A percentile compares a stretch with the other conserved stretches of the same genome.
phyloP scores from a whole-genome alignment of 2,113 vertebrate genomes.

The Plotosus lineatus region DNA sequence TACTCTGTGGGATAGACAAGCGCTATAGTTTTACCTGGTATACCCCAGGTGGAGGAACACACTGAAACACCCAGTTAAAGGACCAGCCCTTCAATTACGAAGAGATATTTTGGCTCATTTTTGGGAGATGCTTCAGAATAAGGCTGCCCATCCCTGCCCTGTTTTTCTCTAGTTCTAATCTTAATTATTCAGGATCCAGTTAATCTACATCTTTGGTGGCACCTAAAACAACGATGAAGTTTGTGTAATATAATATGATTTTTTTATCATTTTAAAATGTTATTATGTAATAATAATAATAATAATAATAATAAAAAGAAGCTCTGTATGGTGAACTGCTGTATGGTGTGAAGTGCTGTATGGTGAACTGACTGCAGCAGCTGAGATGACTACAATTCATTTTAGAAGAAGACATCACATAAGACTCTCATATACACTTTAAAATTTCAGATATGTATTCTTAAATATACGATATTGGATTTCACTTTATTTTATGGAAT shows the following conservation, averaged over 20 bases:
- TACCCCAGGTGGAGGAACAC: neutral
- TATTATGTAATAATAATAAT: neutral
- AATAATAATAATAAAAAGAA: no score
- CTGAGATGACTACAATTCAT: no score
- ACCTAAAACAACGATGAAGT: neutral
- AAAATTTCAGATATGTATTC: neutral
- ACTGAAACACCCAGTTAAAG: neutral
- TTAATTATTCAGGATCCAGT: neutral
- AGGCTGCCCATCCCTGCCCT: neutral
- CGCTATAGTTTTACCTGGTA: slow-evolving; percentile 59
- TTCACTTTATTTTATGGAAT: neutral
- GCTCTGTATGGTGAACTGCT: neutral
- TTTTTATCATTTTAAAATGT: no score
- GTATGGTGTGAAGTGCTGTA: neutral
- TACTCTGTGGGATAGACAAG: slow-evolving; percentile 59
- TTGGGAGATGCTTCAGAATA: neutral
- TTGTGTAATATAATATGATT: neutral
- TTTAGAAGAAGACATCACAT: neutral
- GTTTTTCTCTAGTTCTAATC: neutral
- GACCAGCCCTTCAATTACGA: neutral
- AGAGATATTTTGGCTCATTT: neutral
- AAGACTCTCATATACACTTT: slow-evolving; percentile 2
- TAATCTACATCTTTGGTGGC: neutral
- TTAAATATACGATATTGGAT: neutral
- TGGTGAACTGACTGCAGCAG: neutral